Percentiles rank a stretch among this genome's conserved stretches.
These are phyloP conservation scores for Cyclopterus lumpus DNA, from an alignment of 2,797 vertebrate genomes.

Conservation along the genomic window DNA sequence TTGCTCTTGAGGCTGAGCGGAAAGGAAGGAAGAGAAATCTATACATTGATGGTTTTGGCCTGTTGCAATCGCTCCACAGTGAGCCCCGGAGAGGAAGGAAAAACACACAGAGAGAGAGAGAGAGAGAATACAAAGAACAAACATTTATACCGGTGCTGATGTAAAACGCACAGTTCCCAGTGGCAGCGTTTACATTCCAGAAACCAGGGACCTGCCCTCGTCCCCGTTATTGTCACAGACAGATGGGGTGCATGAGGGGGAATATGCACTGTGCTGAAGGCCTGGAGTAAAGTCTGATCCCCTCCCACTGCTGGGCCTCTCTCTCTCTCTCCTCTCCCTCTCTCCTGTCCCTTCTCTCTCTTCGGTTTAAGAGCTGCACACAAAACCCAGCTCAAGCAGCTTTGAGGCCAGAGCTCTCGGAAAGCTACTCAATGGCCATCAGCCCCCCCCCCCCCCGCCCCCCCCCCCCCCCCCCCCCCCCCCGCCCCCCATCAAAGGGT, in stretches of 20 bases:
- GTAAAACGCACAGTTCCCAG: constrained; percentile 42
- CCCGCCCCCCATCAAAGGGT: constrained; percentile 65
- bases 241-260: constrained; percentile 67
- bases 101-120: not conserved
- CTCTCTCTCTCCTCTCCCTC: constrained; percentile 13
- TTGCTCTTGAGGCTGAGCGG: not conserved
- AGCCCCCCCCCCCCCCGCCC: not conserved
- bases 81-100: not conserved
- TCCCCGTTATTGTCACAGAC: constrained; percentile 73
- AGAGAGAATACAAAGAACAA: constrained; percentile 3
- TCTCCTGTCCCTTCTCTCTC: constrained; percentile 38
- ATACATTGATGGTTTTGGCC: not conserved
- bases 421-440: constrained; percentile 67
- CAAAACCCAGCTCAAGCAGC: constrained; percentile 75
- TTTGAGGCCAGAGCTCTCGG: constrained; percentile 57
- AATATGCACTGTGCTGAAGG: constrained; percentile 55
- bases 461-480: not conserved
- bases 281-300: constrained; percentile 54
- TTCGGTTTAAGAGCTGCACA: constrained; percentile 69
- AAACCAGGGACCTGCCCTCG: constrained; percentile 63
- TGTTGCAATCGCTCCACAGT: not conserved
- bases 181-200: constrained; percentile 70
- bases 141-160: constrained; percentile 26
- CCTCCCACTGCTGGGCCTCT: constrained; percentile 70
- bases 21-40: constrained; percentile 12